Conservation (phyloP, 2,888 invertebrate species). For the Keiferia lycopersicella region DNA sequence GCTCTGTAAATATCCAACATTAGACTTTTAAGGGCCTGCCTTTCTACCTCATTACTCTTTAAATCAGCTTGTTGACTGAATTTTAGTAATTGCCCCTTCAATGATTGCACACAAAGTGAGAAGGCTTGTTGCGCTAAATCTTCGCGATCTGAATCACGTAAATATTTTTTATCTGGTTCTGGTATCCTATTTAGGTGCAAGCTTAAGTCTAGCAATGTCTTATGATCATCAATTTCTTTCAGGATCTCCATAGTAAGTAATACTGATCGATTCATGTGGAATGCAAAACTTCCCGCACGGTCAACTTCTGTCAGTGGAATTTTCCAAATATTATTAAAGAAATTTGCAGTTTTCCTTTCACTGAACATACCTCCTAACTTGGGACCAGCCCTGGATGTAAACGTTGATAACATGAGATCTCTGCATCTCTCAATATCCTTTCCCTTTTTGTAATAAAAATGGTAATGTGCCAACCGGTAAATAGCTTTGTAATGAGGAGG, state of each 20-base stretch:
- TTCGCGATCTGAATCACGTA: constrained; percentile 91
- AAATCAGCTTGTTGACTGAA: constrained; percentile 73
- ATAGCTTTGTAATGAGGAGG: constrained; percentile 96
- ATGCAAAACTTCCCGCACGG: constrained; percentile 93
- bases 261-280: constrained; percentile 94
- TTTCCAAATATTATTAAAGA: constrained; percentile 97
- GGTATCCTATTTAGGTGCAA: constrained; percentile 90
- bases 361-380: constrained; percentile 91
- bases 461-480: constrained; percentile 92
- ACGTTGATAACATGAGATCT: constrained; percentile 86
- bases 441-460: constrained; percentile 86
- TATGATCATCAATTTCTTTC: constrained; percentile 89
- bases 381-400: constrained; percentile 84
- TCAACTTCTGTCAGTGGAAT: constrained; percentile 95
- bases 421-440: constrained; percentile 86
- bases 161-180: constrained; percentile 93
- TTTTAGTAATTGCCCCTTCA: constrained; percentile 83
- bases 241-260: constrained; percentile 90
- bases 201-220: constrained; percentile 89
- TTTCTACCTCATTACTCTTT: constrained; percentile 71
- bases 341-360: constrained; percentile 91
- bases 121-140: constrained; percentile 90
- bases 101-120: constrained; percentile 85
- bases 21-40: constrained; percentile 73
- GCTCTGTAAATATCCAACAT: constrained; percentile 84